Evolutionary conservation across 2,797 vertebrate species (phyloP), one percentile per base, ranked within the genome.

Genomic region (Neosalanx taihuensis): DNA sequence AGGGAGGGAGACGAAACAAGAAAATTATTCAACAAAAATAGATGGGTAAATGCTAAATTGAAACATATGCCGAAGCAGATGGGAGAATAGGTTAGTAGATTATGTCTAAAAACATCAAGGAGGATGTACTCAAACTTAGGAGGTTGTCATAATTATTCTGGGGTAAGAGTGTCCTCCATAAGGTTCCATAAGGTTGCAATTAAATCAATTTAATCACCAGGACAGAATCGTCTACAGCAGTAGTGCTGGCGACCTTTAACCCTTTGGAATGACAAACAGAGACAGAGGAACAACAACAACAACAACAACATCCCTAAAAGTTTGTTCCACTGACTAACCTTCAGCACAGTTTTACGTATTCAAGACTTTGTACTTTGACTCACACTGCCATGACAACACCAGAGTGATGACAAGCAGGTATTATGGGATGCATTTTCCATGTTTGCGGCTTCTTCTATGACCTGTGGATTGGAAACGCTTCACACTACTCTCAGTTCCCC

Each of bases 391-490:
- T 66, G 76, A 75, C 72, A 51, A 35, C 60, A 62, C 1, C 20
- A 15, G 23, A 33, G 70, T 57, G 41, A 71, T 70, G 73, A 20
- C 72, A 75, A 61, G 65, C 74, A 64, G 63, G 67, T 79, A 85
- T 79, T 86, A 80, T 64, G 61, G 69, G 71, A 76, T 76, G 69
- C 46, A 82, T 76, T 81, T 76, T n/a, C 67, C 60, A 41, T 10
- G 18, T 66, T 67, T 76, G 56, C 64, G 29, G 65, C 30, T 46
- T 23, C 17, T 33, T 23, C n/a, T n/a, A 80, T 76, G 63, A 67
- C 29, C 31, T 76, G 59, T 18, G 26, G 53, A 56, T n/a, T 5
- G 31, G 53, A 56, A 56, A 17, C 53, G 53, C 57, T 67, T n/a
- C 31, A 70, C 61, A n/a, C 62, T 63, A 15, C 1, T 0, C 17